These are phyloP conservation scores for Recurvirostra avosetta DNA, from an alignment of 2,113 vertebrate species.

Conservation along the genomic window DNA sequence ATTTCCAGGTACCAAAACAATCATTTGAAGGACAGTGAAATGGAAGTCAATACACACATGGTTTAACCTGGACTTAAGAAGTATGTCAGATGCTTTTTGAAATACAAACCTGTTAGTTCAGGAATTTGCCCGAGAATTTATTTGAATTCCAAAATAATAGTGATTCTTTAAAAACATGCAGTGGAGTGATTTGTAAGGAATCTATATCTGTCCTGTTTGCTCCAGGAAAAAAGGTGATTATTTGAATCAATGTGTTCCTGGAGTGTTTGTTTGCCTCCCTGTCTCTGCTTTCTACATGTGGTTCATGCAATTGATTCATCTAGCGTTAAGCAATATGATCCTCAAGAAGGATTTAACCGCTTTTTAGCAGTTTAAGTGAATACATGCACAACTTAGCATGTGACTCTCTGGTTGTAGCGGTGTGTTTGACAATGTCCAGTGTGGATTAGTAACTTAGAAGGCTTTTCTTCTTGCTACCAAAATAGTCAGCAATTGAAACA, in stretches of 20 bases:
- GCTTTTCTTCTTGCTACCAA: not conserved
- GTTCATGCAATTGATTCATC: not conserved
- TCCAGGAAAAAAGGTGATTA: not conserved
- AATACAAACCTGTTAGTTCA: not conserved
- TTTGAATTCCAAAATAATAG: not conserved
- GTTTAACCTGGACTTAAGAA: not conserved
- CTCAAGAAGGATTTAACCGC: not conserved
- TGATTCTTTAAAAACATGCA: not conserved
- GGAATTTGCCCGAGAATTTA: not conserved
- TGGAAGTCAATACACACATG: not conserved
- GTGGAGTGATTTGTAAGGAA: not conserved
- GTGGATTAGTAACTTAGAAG: not conserved
- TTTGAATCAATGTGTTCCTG: not conserved
- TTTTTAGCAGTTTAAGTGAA: not conserved
- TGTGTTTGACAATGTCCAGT: not conserved
- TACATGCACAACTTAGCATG: not conserved
- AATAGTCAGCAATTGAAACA: not conserved
- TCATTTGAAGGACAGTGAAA: not conserved
- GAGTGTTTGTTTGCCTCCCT: not conserved
- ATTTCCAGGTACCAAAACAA: not conserved
- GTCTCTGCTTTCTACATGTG: not conserved
- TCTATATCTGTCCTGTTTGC: not conserved
- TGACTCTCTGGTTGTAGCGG: not conserved
- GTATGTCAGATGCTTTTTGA: not conserved
- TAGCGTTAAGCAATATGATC: rapidly evolving